Conservation (phyloP, 2,113 vertebrate species). For the Pluvialis apricaria region DNA sequence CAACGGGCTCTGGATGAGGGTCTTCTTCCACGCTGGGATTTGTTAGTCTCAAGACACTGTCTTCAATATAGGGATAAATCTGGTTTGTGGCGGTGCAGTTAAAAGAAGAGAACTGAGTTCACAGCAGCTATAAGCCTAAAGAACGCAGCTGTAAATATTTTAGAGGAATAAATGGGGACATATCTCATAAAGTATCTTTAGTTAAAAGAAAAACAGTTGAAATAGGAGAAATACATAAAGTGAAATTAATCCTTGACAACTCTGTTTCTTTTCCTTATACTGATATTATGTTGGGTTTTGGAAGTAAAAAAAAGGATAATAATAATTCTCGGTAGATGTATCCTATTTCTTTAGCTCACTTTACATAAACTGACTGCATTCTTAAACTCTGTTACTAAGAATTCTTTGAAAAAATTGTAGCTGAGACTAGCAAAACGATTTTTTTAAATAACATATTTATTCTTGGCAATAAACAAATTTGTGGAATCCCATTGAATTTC, state of each 20-base stretch:
- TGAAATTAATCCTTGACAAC: conserved; percentile 25
- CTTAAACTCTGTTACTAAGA: neutral
- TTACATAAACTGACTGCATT: conserved; percentile 16
- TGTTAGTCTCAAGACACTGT: neutral
- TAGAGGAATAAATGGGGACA: neutral
- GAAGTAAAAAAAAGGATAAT: neutral
- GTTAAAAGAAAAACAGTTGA: conserved; percentile 2
- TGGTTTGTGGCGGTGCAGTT: neutral
- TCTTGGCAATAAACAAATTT: neutral
- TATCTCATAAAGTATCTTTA: neutral
- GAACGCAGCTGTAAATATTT: conserved; percentile 13
- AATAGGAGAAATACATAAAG: neutral
- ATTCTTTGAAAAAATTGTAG: neutral
- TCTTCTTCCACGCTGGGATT: neutral
- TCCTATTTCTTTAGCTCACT: neutral
- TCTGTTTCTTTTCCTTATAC: neutral
- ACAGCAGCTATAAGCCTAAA: neutral
- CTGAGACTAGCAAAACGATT: neutral
- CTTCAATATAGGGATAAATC: conserved; percentile 14
- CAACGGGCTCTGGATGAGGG: neutral
- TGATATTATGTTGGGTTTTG: neutral
- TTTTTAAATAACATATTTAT: neutral
- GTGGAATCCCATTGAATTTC: conserved; percentile 26
- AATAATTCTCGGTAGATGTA: neutral
- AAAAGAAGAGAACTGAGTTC: conserved; percentile 19